Conservation (phyloP, 2,888 invertebrate genomes). For the Phrixothrix hirtus region DNA sequence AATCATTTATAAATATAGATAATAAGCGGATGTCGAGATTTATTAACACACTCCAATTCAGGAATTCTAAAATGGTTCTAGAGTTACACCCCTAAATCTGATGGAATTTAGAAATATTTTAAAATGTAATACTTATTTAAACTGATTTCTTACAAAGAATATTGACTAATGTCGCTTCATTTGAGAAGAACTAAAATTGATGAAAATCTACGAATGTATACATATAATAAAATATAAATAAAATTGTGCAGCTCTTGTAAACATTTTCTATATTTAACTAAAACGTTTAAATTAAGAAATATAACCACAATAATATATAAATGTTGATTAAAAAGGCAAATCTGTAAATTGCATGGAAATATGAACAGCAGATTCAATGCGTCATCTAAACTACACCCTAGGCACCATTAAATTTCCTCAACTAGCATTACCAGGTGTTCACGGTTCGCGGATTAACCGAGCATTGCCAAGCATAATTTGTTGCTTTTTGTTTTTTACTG, state of each 20-base stretch:
- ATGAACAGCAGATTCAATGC: slow-evolving; percentile 25
- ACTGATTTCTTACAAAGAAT: no score
- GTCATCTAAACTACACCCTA: slow-evolving; percentile 33
- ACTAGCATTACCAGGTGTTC: slow-evolving; percentile 43
- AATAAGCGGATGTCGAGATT: no score
- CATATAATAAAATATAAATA: not conserved
- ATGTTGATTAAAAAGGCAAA: slow-evolving; percentile 13
- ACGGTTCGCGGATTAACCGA: slow-evolving; percentile 32
- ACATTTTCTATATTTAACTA: not conserved
- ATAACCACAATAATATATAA: not conserved
- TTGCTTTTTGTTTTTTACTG: slow-evolving; percentile 8
- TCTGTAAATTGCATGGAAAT: slow-evolving; percentile 18
- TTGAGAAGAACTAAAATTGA: no score
- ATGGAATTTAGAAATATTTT: no score
- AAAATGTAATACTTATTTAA: no score
- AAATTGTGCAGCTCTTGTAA: not conserved
- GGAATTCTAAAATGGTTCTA: no score
- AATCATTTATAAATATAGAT: no score
- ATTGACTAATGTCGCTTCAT: no score
- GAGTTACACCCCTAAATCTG: no score
- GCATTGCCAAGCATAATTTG: slow-evolving; percentile 25
- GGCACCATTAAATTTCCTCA: slow-evolving; percentile 39
- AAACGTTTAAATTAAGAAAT: not conserved
- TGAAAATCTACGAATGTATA: not conserved
- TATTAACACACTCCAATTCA: no score